Base-by-base conservation (phyloP, 2,888 invertebrate genomes). In the Allygus modestus region DNA sequence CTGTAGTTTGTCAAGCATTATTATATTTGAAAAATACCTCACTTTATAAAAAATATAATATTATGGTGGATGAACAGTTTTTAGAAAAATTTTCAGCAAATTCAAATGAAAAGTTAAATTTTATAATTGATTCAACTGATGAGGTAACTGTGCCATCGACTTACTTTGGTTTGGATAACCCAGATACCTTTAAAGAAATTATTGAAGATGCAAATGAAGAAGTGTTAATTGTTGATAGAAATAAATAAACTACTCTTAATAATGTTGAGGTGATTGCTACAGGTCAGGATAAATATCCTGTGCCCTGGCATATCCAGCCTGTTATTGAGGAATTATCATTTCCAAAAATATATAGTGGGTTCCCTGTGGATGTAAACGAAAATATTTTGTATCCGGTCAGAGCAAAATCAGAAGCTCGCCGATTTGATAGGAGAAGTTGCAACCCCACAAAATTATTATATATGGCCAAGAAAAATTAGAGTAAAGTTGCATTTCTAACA, bases 291-390 rank as follows among this genome's bases (percentile, higher is more conserved):
- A 12, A 86, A 88, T 82, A 65, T 54, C 88, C 88, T 5, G 79
- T 89, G 0, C 86, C 88, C 1, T 86, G 89, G 85, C 86, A 88
- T 43, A 82, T 85, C 41, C 86, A 88, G 31, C 84, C 85, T 15
- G 82, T 88, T 82, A 85, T 87, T 9, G 88, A 89, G 46, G 86
- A 88, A 85, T 79, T 88, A 65, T 86, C 88, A 73, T 88, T 88
- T 54, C 88, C 87, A 31, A 88, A 84, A 84, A 88, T 88, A 58
- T 88, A 87, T 83, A 85, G 54, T 1, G 54, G 54, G 7, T 54
- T 54, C 54, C 54, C 54, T 2, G 20, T 54, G 4, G 15, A 23
- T 15, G 84, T 87, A 84, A 54, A 84, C 33, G 37, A 31, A 83
- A 65, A 69, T 65, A 20, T 85, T 79, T 31, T 61, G 69, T 28